These are phyloP conservation scores for Netelia inedita DNA, from an alignment of 2,888 invertebrate genomes.

Conservation along the genomic window DNA sequence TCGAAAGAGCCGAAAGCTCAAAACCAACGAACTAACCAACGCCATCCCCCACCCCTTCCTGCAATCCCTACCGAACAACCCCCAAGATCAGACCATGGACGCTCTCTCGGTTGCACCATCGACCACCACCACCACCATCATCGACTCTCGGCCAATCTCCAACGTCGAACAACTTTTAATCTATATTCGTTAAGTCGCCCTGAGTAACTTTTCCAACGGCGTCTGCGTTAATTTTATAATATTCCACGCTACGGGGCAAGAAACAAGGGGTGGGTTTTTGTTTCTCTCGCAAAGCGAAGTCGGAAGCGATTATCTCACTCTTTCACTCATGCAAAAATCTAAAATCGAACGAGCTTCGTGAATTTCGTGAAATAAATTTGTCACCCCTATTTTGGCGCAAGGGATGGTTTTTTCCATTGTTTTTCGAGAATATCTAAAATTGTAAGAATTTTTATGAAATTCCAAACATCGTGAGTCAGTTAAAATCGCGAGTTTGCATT, in stretches of 20 bases:
- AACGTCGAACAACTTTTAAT: constrained; percentile 82
- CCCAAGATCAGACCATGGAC: constrained; percentile 62
- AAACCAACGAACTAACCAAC: constrained; percentile 64
- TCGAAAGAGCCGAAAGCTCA: constrained; percentile 54
- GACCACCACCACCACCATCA: constrained; percentile 54
- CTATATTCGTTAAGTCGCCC: constrained; percentile 84
- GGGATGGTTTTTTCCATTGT: too few species aligned
- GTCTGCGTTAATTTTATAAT: constrained; percentile 81
- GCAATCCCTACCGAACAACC: constrained; percentile 30
- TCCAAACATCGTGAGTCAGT: too few species aligned
- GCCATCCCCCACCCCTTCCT: constrained; percentile 54
- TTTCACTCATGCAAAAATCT: too few species aligned
- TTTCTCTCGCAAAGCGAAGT: too few species aligned
- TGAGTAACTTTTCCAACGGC: constrained; percentile 78
- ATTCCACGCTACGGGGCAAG: constrained; percentile 55
- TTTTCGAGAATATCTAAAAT: too few species aligned
- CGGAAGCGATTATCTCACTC: too few species aligned
- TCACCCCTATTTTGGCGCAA: too few species aligned
- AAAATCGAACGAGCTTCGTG: too few species aligned
- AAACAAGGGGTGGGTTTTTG: too few species aligned
- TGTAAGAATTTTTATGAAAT: too few species aligned
- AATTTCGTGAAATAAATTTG: too few species aligned
- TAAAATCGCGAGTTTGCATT: background rate
- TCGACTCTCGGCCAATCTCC: constrained; percentile 46
- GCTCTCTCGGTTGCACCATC: constrained; percentile 50